phyloP scores from a whole-genome alignment of 2,797 vertebrate genomes.

The Xenops minutus region DNA sequence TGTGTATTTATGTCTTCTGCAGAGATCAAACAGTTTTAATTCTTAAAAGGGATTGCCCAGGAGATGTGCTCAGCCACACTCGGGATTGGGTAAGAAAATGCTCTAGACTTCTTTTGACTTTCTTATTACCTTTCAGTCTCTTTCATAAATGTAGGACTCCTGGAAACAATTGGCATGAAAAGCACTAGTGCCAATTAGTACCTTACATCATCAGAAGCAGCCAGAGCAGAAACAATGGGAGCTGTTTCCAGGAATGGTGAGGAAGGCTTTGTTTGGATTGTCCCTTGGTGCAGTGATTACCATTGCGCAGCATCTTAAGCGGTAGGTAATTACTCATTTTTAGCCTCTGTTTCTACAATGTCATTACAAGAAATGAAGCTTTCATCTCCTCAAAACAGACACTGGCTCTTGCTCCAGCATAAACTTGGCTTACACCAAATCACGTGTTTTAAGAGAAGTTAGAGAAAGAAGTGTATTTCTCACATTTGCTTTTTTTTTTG shows the following conservation, averaged over 20 bases:
- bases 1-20: background rate
- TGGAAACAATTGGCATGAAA: background rate
- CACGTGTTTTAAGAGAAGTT: background rate
- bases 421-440: background rate
- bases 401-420: background rate
- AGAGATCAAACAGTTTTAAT: background rate
- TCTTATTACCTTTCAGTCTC: background rate
- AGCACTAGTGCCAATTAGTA: background rate
- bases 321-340: background rate
- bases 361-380: background rate
- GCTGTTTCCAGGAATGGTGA: slow-evolving; percentile 19
- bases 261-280: slow-evolving; percentile 41
- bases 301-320: background rate
- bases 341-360: background rate
- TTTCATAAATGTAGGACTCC: background rate
- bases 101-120: background rate
- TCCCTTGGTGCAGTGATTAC: background rate
- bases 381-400: background rate
- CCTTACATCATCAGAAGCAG: background rate
- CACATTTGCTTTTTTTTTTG: background rate
- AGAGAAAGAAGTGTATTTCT: background rate
- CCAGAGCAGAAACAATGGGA: slow-evolving; percentile 36
- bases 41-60: background rate
- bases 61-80: background rate
- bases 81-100: background rate